Evolutionary conservation across 2,113 vertebrate species (phyloP).

Genomic region (Falco punctatus): DNA sequence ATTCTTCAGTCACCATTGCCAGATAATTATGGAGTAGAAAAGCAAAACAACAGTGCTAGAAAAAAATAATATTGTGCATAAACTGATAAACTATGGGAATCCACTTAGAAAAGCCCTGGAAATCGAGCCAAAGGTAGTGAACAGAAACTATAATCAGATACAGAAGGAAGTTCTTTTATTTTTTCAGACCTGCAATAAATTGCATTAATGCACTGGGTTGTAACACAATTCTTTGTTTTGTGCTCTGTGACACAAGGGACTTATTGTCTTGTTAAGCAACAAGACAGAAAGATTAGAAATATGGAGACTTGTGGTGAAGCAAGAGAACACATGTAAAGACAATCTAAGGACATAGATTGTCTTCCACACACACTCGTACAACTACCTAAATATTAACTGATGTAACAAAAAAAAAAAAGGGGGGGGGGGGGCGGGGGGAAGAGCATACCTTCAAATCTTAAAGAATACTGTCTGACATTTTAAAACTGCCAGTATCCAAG

Average conservation of each 20-base stretch:
- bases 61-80: slow-evolving; percentile 11
- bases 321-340: neutral
- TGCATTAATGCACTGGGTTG: neutral
- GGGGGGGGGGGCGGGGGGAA: too few relatives aligned
- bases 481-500: neutral
- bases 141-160: slow-evolving; percentile 48
- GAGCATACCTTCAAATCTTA: neutral
- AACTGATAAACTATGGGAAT: slow-evolving; percentile 15
- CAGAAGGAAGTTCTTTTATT: neutral
- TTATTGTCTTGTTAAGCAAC: slow-evolving; percentile 54
- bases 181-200: slow-evolving; percentile 45
- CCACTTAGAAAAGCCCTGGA: neutral
- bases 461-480: neutral
- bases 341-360: neutral
- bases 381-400: neutral
- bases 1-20: neutral
- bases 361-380: neutral
- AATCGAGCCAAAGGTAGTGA: neutral
- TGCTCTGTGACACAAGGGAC: slow-evolving; percentile 49
- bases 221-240: slow-evolving; percentile 47
- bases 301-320: slow-evolving; percentile 9
- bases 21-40: neutral
- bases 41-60: neutral
- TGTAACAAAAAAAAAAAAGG: neutral
- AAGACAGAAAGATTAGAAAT: slow-evolving; percentile 49